A percentile compares a stretch with the other conserved stretches of the same genome.
phyloP scores from a whole-genome alignment of 2,113 vertebrate genomes.

The Glareola pratincola region DNA sequence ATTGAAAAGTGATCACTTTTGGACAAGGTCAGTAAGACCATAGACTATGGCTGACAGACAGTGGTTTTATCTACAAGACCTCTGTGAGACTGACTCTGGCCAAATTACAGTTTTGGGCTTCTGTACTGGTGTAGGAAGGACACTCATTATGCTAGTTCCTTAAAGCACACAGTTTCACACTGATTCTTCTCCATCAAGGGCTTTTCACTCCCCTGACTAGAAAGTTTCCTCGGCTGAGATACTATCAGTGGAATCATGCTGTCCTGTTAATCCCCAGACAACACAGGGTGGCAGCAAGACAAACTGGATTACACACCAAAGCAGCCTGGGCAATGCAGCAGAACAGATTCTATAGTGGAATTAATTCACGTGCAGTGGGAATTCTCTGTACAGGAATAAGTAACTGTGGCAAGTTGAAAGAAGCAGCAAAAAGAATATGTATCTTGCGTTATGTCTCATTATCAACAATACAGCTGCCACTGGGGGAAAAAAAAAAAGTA shows the following conservation, averaged over 20 bases:
- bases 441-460: neutral
- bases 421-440: neutral
- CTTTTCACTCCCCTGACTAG: neutral
- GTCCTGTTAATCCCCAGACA: neutral
- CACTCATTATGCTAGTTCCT: neutral
- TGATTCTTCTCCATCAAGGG: neutral
- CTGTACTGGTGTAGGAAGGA: neutral
- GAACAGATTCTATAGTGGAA: neutral
- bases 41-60: neutral
- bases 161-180: neutral
- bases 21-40: neutral
- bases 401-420: neutral
- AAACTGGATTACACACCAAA: neutral
- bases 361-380: neutral
- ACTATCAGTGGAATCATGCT: neutral
- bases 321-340: neutral
- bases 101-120: neutral
- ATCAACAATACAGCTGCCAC: neutral
- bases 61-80: neutral
- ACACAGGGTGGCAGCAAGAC: neutral
- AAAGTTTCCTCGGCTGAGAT: neutral
- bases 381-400: neutral
- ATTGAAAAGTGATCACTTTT: neutral
- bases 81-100: neutral
- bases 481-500: too few species aligned